Conservation (phyloP, 2,113 vertebrate species). For the Microtus oregoni region DNA sequence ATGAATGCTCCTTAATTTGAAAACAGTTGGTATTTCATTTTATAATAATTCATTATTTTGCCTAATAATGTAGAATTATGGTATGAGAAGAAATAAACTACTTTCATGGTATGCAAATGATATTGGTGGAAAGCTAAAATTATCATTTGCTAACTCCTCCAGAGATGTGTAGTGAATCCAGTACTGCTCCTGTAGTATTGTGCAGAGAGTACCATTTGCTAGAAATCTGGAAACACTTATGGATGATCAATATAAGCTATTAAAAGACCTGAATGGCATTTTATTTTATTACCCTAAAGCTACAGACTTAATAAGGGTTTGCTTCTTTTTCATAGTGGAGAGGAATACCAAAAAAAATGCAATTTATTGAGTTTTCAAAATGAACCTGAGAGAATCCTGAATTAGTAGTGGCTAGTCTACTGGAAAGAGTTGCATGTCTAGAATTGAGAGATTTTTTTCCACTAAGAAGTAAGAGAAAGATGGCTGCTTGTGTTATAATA, state of each 20-base stretch:
- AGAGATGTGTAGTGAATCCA: background rate
- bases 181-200: background rate
- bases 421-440: background rate
- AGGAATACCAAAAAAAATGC: background rate
- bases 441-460: background rate
- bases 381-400: background rate
- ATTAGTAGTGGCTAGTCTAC: background rate
- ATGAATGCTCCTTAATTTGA: background rate
- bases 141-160: background rate
- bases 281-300: conserved; percentile 18
- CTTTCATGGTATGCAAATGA: background rate
- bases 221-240: background rate
- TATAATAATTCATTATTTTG: background rate
- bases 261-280: background rate
- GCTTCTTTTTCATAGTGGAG: background rate
- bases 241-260: conserved; percentile 9
- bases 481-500: background rate
- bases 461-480: background rate
- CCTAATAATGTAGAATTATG: background rate
- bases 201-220: background rate
- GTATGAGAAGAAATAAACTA: conserved; percentile 18
- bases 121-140: background rate
- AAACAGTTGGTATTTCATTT: background rate
- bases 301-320: background rate
- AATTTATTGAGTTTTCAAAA: conserved; percentile 26